phyloP scores from a whole-genome alignment of 2,797 vertebrate genomes.

The Sebastes nivosus region DNA sequence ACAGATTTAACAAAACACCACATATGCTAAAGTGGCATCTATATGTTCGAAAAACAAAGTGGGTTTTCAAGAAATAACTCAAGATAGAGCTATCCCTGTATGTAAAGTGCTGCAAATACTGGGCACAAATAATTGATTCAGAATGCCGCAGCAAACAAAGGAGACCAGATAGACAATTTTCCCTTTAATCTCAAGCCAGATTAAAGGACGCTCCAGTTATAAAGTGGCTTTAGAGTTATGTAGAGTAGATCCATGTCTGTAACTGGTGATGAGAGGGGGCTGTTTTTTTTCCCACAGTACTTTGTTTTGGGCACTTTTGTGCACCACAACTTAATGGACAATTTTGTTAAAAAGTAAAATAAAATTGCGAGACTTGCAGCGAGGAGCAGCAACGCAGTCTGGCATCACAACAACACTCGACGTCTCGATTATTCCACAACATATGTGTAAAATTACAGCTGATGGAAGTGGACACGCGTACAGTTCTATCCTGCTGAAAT shows the following conservation, averaged over 20 bases:
- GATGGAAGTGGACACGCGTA: not conserved
- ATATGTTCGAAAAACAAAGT: not conserved
- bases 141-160: not conserved
- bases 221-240: conserved; percentile 8
- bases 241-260: not conserved
- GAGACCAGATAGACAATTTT: not conserved
- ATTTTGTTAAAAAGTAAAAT: not conserved
- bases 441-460: not conserved
- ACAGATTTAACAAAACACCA: not conserved
- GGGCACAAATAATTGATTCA: not conserved
- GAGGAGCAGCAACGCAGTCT: not conserved
- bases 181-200: not conserved
- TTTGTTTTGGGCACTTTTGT: not conserved
- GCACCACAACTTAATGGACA: not conserved
- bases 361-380: not conserved
- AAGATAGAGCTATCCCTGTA: not conserved
- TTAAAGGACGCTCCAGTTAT: conserved; percentile 6
- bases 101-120: not conserved
- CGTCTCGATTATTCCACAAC: not conserved
- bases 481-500: not conserved
- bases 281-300: not conserved
- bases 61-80: not conserved
- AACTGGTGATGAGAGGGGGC: conserved; percentile 13
- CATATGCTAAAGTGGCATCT: not conserved
- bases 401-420: not conserved